phyloP scores from a whole-genome alignment of 2,797 vertebrate genomes.

The Etheostoma nigrum region DNA sequence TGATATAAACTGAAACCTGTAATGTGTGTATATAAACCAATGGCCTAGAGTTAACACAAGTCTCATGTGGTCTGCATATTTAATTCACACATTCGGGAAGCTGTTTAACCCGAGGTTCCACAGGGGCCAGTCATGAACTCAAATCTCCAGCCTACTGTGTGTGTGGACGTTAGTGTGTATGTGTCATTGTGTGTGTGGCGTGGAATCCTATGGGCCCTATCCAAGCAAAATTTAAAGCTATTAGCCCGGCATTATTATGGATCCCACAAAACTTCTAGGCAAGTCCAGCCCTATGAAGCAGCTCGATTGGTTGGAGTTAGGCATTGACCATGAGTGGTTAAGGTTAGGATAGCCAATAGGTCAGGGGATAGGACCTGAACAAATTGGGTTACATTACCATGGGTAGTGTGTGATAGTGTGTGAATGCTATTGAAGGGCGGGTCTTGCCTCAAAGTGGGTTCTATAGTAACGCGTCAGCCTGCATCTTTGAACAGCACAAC shows the following conservation, averaged over 20 bases:
- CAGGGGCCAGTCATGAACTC: slow-evolving; percentile 36
- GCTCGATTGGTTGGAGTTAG: too few species aligned
- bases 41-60: slow-evolving; percentile 31
- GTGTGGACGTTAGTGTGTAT: slow-evolving; percentile 4
- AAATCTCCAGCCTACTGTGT: slow-evolving; percentile 12
- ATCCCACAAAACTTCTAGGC: too few species aligned
- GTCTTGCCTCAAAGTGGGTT: too few species aligned
- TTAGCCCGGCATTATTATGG: slow-evolving; percentile 5
- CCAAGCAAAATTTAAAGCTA: slow-evolving; percentile 56
- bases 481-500: slow-evolving; percentile 40
- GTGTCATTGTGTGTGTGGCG: neutral
- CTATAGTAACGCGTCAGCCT: slow-evolving; percentile 14
- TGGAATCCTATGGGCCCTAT: slow-evolving; percentile 30
- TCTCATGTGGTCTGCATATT: slow-evolving; percentile 60
- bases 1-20: slow-evolving; percentile 60
- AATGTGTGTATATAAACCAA: slow-evolving; percentile 50
- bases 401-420: too few species aligned
- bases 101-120: slow-evolving; percentile 45
- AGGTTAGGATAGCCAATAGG: too few species aligned
- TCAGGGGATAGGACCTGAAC: too few species aligned
- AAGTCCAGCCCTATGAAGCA: too few species aligned
- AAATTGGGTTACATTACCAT: too few species aligned
- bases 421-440: too few species aligned
- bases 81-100: slow-evolving; percentile 45
- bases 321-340: too few species aligned